Evolutionary conservation across 2,113 vertebrate species (phyloP), one percentile per base, ranked within the genome.

Genomic region (Hyla sarda): DNA sequence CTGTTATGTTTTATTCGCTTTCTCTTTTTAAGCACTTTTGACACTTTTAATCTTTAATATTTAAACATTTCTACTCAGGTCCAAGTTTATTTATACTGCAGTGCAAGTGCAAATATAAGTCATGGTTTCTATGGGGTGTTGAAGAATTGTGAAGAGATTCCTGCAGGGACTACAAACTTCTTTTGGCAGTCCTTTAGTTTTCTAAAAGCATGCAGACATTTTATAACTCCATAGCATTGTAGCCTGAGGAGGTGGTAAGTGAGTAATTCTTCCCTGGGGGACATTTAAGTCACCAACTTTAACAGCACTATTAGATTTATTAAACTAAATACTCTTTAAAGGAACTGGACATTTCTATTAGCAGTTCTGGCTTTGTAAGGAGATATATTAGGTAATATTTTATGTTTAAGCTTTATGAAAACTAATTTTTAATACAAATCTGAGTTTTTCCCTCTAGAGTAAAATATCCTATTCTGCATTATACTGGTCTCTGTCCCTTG

Each of bases 151-250:
- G 58, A 25, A 62, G 25, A 9, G 58, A 28, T 62, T 62, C 58
- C 58, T 62, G 25, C 11, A 62, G 58, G 58, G 58, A 62, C 58
- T 62, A 62, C 58, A 62, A 62, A 62, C 58, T 62, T 28, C 58
- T 62, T 25, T 62, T 62, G 58, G 58, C 58, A 62, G 58, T n/a
- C n/a, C 58, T 62, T 62, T 12, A 25, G 58, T 62, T 62, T 28
- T 62, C 58, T 28, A n/a, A 62, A 28, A 62, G 12, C 25, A 28
- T 10, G 28, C 58, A 62, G n/a, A 28, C 58, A 28, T 62, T 62
- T 62, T 62, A 62, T 62, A 28, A 62, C 58, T 25, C 25, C 58
- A 62, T 62, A n/a, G 14, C 58, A 28, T 62, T 13, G 11, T 28
- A 62, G n/a, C 58, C 58, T 28, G n/a, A 62, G 58, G 58, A 13